Conservation (phyloP, 2,113 vertebrate species). For the Ibidorhyncha struthersii region DNA sequence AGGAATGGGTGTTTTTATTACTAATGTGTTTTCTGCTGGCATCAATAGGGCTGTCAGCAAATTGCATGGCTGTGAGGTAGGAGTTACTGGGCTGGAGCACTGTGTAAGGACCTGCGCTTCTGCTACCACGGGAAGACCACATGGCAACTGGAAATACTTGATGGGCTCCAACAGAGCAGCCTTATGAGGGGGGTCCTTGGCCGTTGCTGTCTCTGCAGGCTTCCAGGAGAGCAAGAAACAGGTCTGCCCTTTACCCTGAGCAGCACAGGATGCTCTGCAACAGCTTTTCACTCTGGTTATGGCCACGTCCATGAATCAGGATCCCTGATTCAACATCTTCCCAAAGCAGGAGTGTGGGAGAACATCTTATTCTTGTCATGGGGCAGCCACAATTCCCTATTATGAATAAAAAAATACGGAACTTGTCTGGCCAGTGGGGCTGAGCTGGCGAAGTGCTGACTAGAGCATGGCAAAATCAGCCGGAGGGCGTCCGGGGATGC, state of each 20-base stretch:
- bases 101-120: neutral
- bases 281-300: neutral
- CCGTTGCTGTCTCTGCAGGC: rapidly evolving
- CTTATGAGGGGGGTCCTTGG: neutral
- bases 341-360: neutral
- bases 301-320: rapidly evolving
- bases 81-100: neutral
- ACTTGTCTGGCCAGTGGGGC: neutral
- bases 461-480: neutral
- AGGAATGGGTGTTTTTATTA: neutral
- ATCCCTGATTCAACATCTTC: neutral
- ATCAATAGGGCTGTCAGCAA: neutral
- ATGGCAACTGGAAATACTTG: neutral
- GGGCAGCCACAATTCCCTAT: neutral
- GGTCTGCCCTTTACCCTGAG: neutral
- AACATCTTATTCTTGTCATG: neutral
- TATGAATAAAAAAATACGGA: neutral
- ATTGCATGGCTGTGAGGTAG: neutral
- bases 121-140: neutral
- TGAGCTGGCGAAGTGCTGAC: neutral
- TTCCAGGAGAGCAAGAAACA: neutral
- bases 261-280: rapidly evolving
- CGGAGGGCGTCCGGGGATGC: neutral
- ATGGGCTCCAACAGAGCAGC: neutral
- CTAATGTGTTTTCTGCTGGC: rapidly evolving